Evolutionary conservation across 2,888 invertebrate genomes (phyloP), one percentile per base, ranked within the genome.

Genomic region (Rhagonycha lutea): DNA sequence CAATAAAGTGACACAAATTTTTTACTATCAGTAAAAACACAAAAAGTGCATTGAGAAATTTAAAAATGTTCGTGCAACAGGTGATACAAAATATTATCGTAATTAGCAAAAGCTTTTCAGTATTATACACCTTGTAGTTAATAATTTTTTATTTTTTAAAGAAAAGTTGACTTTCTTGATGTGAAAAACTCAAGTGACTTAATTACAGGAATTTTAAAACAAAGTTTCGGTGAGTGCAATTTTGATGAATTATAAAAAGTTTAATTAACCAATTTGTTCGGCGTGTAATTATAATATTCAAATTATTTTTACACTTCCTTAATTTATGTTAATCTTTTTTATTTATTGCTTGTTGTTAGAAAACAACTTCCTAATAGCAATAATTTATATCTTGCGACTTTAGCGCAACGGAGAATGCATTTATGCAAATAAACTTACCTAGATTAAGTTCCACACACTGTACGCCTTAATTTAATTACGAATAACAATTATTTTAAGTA

Each of bases 31-130:
- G n/a, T 7, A 65, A 65, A 24, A 65, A 65, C 26, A n/a, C 26
- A 24, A 65, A 65, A 65, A 65, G 63, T 65, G 63, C 63, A 65
- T 65, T 65, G 18, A 65, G 63, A 65, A 65, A 65, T 65, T 14
- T 65, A 7, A n/a, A 65, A 26, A 47, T 47, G 47, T 47, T 47
- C 47, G 47, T 47, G 47, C 47, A 47, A 65, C 24, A 65, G 63
- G 63, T 65, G 26, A 65, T 26, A 65, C 26, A 65, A 65, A 65
- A 65, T 24, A 26, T 24, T 23, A 47, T 47, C 47, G n/a, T 47
- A 24, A 65, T 24, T 65, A 65, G 63, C 26, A 26, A 23, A 65
- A 65, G n/a, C n/a, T 24, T 65, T 63, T 24, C 24, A 24, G 26
- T n/a, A 5, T 5, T 26, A 24, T 65, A 65, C 47, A 47, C n/a